These are phyloP conservation scores for Sebastes steindachneri DNA, from an alignment of 2,797 vertebrate species.

Conservation along the genomic window DNA sequence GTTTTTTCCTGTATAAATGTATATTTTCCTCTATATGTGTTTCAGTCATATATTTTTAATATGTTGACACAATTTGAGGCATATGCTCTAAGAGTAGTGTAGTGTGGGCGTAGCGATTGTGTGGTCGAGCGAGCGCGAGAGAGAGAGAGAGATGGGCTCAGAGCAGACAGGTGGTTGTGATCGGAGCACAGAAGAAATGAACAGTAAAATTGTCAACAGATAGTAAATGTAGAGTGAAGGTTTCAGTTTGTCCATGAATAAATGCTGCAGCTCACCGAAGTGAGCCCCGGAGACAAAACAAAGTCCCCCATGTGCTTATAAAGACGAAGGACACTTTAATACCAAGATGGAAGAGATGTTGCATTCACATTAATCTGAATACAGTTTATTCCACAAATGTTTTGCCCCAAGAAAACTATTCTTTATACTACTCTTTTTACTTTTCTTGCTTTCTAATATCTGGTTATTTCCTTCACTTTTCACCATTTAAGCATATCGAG, in stretches of 20 bases:
- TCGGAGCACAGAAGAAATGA: background rate
- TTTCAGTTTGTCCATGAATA: background rate
- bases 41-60: background rate
- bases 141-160: background rate
- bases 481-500: constrained; percentile 11
- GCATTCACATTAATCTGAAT: background rate
- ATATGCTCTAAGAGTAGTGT: background rate
- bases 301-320: background rate
- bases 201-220: background rate
- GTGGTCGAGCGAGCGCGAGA: background rate
- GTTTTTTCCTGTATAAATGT: background rate
- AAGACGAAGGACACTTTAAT: background rate
- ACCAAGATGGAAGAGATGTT: background rate
- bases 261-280: background rate
- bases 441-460: background rate
- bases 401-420: background rate
- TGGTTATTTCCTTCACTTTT: constrained; percentile 13
- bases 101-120: background rate
- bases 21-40: background rate
- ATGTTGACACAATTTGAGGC: background rate
- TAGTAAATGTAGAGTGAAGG: background rate
- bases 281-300: too few species aligned
- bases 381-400: background rate
- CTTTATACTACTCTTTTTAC: background rate
- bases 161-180: background rate